phyloP scores from a whole-genome alignment of 2,888 invertebrate species.

The Eugnorisma glareosa region DNA sequence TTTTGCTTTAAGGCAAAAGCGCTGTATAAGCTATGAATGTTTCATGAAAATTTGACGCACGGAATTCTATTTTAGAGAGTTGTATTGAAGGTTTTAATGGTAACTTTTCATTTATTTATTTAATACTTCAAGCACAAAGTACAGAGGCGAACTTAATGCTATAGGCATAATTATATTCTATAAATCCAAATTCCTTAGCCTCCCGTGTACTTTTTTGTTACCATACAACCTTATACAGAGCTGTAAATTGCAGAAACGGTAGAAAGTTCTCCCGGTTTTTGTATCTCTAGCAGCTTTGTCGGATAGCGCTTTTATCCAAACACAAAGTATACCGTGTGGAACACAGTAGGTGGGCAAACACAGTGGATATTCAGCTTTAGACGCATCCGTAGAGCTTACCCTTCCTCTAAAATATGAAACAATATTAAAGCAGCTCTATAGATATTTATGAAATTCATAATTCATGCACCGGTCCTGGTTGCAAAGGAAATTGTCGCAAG shows the following conservation, averaged over 20 bases:
- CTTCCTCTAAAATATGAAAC: slow-evolving; percentile 4
- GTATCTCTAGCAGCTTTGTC: not conserved
- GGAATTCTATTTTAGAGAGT: not conserved
- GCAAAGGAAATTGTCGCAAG: slow-evolving; percentile 47
- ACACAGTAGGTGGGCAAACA: not conserved
- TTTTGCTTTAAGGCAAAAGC: not conserved
- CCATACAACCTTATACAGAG: not conserved
- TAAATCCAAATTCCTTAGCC: not conserved
- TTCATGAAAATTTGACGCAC: not conserved
- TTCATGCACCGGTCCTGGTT: slow-evolving; percentile 21
- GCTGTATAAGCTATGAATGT: not conserved
- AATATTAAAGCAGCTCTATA: slow-evolving; percentile 24
- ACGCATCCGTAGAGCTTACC: not conserved
- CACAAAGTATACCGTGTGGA: not conserved
- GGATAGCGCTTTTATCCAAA: not conserved
- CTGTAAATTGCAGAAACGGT: not conserved
- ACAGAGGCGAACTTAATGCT: too few relatives aligned
- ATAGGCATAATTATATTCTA: too few relatives aligned
- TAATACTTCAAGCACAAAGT: too few relatives aligned
- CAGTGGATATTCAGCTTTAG: not conserved
- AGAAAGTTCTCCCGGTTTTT: not conserved
- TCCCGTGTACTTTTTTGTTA: not conserved
- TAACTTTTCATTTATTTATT: too few relatives aligned
- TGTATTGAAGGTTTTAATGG: too few relatives aligned
- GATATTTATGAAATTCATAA: slow-evolving; percentile 44